phyloP scores from a whole-genome alignment of 2,888 invertebrate genomes.

The Adineta ricciae region DNA sequence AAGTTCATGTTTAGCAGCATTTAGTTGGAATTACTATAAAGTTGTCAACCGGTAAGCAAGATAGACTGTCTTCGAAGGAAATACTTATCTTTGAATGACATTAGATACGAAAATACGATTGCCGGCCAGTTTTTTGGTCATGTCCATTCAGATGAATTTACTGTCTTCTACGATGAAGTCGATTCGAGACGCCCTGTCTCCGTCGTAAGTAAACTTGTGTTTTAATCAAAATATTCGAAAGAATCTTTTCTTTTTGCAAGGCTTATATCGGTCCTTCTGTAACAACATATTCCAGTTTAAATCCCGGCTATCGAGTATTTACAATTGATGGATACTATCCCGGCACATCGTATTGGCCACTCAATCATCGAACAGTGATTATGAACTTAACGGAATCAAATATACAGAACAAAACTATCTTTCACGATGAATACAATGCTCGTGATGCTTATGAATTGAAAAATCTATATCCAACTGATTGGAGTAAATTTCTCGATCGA shows the following conservation, averaged over 20 bases:
- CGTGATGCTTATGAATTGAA: conserved; percentile 22
- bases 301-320: conserved; percentile 86
- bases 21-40: conserved; percentile 68
- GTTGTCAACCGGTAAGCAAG: conserved; percentile 46
- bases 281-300: conserved; percentile 63
- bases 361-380: conserved; percentile 26
- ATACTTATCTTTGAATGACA: too few relatives aligned
- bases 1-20: conserved; percentile 62
- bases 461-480: conserved; percentile 28
- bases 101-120: conserved; percentile 54
- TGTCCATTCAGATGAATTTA: conserved; percentile 84
- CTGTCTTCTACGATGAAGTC: conserved; percentile 56
- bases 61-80: too few relatives aligned
- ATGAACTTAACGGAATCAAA: conserved; percentile 30
- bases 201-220: background rate
- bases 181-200: conserved; percentile 21
- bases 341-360: conserved; percentile 62
- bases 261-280: conserved; percentile 75
- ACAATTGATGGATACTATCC: conserved; percentile 70
- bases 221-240: too few relatives aligned
- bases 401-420: conserved; percentile 22
- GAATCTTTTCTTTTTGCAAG: conserved; percentile 47
- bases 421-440: conserved; percentile 28
- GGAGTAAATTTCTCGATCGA: conserved; percentile 24
- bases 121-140: conserved; percentile 75